These are phyloP conservation scores for Pluvialis apricaria DNA, from an alignment of 2,113 vertebrate species.

Conservation along the genomic window DNA sequence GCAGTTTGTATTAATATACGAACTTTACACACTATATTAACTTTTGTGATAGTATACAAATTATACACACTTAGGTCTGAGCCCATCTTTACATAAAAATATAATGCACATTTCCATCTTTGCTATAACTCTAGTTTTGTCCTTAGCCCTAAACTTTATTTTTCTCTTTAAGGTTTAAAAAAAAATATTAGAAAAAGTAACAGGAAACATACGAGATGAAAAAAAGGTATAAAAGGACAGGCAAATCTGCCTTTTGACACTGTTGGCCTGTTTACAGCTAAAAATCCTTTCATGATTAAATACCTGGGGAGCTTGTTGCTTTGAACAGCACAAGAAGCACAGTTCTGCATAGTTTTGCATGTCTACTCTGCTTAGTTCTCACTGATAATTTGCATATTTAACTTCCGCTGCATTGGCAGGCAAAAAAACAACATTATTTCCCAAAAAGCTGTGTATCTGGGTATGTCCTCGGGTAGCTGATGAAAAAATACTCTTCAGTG, in stretches of 20 bases:
- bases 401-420: background rate
- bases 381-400: background rate
- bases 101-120: background rate
- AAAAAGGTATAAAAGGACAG: background rate
- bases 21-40: background rate
- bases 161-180: background rate
- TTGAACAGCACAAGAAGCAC: background rate
- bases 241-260: background rate
- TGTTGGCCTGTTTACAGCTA: background rate
- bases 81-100: background rate
- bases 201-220: background rate
- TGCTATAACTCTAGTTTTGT: background rate
- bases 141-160: background rate
- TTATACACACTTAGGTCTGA: background rate
- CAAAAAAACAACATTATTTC: background rate
- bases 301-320: background rate
- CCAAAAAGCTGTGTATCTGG: background rate
- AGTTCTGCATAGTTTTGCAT: background rate
- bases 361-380: background rate
- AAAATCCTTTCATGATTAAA: background rate
- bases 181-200: background rate
- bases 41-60: background rate
- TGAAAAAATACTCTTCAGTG: background rate
- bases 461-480: background rate
- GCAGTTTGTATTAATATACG: background rate